Percentiles rank a stretch among this genome's conserved stretches.
These are phyloP conservation scores for Pseudopleuronectes americanus DNA, from an alignment of 2,797 vertebrate species.

Conservation along the genomic window DNA sequence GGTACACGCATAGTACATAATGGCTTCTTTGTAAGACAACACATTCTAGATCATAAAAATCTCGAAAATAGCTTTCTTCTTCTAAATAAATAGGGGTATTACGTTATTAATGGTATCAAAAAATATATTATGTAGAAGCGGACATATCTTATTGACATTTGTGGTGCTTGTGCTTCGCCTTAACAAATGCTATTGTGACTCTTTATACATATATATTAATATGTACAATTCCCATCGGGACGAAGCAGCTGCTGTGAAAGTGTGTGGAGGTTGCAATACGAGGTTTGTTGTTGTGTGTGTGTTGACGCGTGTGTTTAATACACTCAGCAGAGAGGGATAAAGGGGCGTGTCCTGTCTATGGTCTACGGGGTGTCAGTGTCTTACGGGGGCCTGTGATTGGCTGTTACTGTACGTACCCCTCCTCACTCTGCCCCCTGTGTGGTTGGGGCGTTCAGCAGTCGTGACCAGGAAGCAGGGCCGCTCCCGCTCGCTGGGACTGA, in stretches of 20 bases:
- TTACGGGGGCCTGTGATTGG: constrained; percentile 80
- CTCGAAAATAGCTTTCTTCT: constrained; percentile 79
- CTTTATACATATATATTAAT: constrained; percentile 18
- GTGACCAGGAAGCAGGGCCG: constrained; percentile 99
- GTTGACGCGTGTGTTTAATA: constrained; percentile 21
- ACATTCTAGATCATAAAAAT: constrained; percentile 77
- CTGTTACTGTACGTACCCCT: constrained; percentile 97
- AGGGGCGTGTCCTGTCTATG: constrained; percentile 58
- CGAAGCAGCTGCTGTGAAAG: constrained; percentile 59
- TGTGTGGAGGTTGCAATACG: constrained; percentile 41
- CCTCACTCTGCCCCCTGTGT: constrained; percentile 98
- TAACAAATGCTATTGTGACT: constrained; percentile 54
- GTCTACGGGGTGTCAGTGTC: constrained; percentile 76
- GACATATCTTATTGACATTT: constrained; percentile 63
- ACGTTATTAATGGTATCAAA: constrained; percentile 80
- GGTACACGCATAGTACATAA: constrained; percentile 82
- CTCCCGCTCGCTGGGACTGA: constrained; percentile 97
- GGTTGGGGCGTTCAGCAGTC: constrained; percentile 96
- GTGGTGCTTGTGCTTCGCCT: constrained; percentile 78
- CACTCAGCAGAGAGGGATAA: constrained; percentile 55
- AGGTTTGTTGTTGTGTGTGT: constrained; percentile 49
- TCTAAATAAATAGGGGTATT: constrained; percentile 74
- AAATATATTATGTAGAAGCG: constrained; percentile 80
- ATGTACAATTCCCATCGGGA: constrained; percentile 62
- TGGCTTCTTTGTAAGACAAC: constrained; percentile 79